These are phyloP conservation scores for Tamias sibiricus DNA, from an alignment of 2,113 vertebrate genomes.

Conservation along the genomic window DNA sequence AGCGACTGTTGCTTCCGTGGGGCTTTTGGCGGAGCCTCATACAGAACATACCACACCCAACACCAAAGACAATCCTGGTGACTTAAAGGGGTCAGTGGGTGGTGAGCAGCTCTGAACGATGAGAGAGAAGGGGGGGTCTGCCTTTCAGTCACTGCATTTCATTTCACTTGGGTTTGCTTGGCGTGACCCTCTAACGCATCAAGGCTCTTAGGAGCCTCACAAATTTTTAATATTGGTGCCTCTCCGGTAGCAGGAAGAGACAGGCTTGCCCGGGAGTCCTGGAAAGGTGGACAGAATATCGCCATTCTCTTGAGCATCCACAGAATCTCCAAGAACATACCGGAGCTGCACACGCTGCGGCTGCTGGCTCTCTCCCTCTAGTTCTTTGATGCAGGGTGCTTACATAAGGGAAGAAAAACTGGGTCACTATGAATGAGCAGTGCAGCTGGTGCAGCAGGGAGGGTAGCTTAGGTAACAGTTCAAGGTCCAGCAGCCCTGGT, in stretches of 20 bases:
- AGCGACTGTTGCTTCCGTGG: background rate
- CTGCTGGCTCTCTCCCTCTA: background rate
- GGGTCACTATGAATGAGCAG: conserved; percentile 74
- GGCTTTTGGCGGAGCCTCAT: rapidly evolving
- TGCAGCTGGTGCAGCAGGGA: conserved; percentile 54
- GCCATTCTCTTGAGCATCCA: background rate
- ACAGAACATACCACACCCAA: background rate
- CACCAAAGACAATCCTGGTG: background rate
- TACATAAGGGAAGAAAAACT: conserved; percentile 77
- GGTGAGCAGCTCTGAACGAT: background rate
- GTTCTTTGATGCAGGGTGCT: conserved; percentile 57
- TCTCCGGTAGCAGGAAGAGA: background rate
- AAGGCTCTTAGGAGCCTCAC: background rate
- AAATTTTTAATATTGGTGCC: background rate
- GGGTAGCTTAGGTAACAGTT: conserved; percentile 63
- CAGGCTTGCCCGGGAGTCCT: conserved; percentile 35
- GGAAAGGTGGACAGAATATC: conserved; percentile 11
- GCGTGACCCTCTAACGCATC: background rate
- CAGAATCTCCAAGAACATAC: conserved; percentile 59
- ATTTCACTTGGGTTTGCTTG: background rate
- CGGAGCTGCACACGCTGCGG: background rate
- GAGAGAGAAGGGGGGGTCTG: background rate
- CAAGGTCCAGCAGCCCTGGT: conserved; percentile 62
- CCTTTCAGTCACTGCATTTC: background rate
- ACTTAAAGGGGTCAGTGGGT: background rate